Base-by-base conservation (phyloP, 2,888 invertebrate genomes). In the Cephus pulcher region DNA sequence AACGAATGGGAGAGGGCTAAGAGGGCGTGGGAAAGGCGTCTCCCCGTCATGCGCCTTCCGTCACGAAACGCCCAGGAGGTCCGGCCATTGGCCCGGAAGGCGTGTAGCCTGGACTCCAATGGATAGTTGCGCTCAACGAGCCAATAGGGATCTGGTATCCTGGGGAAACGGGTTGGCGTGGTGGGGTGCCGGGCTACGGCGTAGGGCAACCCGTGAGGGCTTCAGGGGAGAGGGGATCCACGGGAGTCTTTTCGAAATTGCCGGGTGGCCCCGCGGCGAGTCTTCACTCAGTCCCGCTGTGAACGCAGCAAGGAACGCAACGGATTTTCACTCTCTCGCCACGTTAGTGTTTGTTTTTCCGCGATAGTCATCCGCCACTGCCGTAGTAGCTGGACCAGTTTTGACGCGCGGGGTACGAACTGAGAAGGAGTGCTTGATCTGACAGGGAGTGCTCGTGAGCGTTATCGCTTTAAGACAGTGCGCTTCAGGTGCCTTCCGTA, bases 231-330 rank as follows among this genome's bases (percentile, higher is more conserved):
- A 79, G 80, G 81, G 81, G 83, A 78, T 56, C 78, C 78, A 82
- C 78, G 78, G 73, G 75, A 70, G 56, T 75, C 15, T 35, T 74
- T 77, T 75, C 78, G 84, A 89, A 91, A 92, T 91, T 92, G 91
- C 88, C 89, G 92, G 92, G 92, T 92, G 90, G 88, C 91, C 89
- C 91, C 92, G 86, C 87, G 85, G 89, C 84, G 88, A 84, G 86
- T 82, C 82, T 82, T 82, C 85, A 83, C 86, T 90, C 91, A 91
- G 91, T 91, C 91, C 91, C 88, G 91, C 91, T 91, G 91, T 90
- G 91, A 90, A 88, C 91, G 86, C 90, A 90, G 90, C 89, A 89
- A 90, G 90, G 88, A 88, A 89, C 90, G 82, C 85, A 84, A 80
- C 83, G 81, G 83, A 82, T 81, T 82, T 82, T 81, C 80, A 78